These are phyloP conservation scores for Musca domestica DNA, from an alignment of 1,140 invertebrate species.

Conservation along the genomic window DNA sequence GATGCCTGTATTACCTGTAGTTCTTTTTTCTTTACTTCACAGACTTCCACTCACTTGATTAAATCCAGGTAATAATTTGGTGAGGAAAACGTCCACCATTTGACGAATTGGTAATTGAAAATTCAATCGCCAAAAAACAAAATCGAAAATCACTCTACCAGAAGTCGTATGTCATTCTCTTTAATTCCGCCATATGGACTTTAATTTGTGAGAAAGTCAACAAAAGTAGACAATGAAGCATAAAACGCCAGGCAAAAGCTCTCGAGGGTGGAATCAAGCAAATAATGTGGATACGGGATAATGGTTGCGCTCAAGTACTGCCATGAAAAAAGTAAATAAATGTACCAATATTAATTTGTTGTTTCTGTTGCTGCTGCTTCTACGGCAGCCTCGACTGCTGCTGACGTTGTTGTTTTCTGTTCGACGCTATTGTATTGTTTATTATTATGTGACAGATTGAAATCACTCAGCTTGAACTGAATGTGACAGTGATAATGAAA, in stretches of 20 bases:
- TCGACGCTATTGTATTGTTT: background rate
- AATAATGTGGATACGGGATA: conserved; percentile 6
- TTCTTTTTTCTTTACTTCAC: too few species aligned
- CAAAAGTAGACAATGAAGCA: conserved; percentile 29
- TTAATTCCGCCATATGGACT: conserved; percentile 54
- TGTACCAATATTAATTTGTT: conserved; percentile 10
- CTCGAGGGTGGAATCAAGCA: conserved; percentile 25
- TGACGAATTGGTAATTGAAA: too few species aligned
- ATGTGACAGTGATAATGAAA: conserved; percentile 43
- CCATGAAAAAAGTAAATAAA: background rate
- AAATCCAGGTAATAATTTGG: too few species aligned
- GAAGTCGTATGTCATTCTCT: conserved; percentile 8
- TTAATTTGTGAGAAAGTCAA: conserved; percentile 23
- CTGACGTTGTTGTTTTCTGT: too few species aligned
- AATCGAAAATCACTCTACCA: too few species aligned
- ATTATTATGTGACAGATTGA: conserved; percentile 48
- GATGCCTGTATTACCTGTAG: too few species aligned
- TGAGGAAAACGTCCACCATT: too few species aligned
- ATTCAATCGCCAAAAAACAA: too few species aligned
- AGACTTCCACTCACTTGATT: too few species aligned
- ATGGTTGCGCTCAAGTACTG: background rate
- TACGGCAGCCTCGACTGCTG: background rate
- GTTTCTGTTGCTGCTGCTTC: conserved; percentile 2
- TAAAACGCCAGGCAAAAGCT: conserved; percentile 24
- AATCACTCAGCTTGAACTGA: conserved; percentile 53